These are phyloP conservation scores for Monochamus saltuarius DNA, from an alignment of 1,140 invertebrate species.

Conservation along the genomic window DNA sequence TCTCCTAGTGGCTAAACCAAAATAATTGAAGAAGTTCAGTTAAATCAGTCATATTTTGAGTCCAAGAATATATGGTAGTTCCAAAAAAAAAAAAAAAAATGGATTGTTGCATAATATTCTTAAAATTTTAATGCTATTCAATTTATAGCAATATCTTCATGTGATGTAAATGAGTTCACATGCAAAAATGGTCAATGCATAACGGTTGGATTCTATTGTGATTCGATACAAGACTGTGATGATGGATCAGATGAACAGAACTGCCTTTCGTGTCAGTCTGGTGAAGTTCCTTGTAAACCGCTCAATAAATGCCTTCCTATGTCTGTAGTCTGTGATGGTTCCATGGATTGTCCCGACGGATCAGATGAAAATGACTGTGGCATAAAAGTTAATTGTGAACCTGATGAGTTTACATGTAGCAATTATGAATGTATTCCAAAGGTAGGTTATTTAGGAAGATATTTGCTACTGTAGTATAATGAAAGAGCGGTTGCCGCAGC, in stretches of 20 bases:
- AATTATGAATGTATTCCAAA: slow-evolving; percentile 63
- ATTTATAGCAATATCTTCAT: slow-evolving; percentile 43
- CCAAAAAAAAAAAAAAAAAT: not conserved
- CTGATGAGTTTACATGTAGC: slow-evolving; percentile 59
- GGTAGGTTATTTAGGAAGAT: slow-evolving; percentile 35
- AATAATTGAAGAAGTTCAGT: no score
- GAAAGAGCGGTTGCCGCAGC: no score
- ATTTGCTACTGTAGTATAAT: no score
- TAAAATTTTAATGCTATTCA: no score
- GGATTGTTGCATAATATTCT: no score
- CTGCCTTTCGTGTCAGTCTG: slow-evolving; percentile 58
- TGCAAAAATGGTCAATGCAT: slow-evolving; percentile 75
- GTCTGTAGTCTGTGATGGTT: slow-evolving; percentile 39
- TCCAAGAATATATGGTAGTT: no score
- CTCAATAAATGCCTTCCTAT: slow-evolving; percentile 35
- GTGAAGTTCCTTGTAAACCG: slow-evolving; percentile 60
- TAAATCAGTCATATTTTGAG: no score
- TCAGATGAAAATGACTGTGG: slow-evolving; percentile 62
- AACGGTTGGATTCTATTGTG: slow-evolving; percentile 69
- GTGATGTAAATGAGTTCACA: slow-evolving; percentile 64
- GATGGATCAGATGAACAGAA: slow-evolving; percentile 70
- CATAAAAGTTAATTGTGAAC: slow-evolving; percentile 51
- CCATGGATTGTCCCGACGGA: slow-evolving; percentile 53
- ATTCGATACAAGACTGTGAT: slow-evolving; percentile 69
- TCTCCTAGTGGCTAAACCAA: no score